phyloP scores from a whole-genome alignment of 2,797 vertebrate genomes.

The Vipera latastei region DNA sequence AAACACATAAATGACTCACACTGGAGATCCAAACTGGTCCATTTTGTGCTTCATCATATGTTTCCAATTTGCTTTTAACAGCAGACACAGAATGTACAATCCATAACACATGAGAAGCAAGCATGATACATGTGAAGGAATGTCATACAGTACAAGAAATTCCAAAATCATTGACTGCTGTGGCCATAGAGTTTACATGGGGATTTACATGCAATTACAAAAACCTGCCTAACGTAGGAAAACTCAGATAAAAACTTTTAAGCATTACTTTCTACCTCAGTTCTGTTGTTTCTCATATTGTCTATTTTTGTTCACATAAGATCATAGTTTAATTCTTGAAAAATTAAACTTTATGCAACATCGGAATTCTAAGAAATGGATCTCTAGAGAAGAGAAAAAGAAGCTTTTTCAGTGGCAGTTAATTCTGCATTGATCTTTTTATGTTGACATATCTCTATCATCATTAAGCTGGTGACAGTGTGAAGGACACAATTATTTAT shows the following conservation, averaged over 20 bases:
- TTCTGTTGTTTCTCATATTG: constrained; percentile 11
- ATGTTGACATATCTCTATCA: constrained; percentile 50
- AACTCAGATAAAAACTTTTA: constrained; percentile 6
- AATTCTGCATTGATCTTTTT: constrained; percentile 62
- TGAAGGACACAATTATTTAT: constrained; percentile 71
- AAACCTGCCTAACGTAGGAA: neutral
- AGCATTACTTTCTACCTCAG: neutral
- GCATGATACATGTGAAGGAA: neutral
- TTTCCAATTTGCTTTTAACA: neutral
- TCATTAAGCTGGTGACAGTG: constrained; percentile 61
- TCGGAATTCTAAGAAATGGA: constrained; percentile 55
- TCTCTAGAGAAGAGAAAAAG: constrained; percentile 57
- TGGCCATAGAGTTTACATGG: neutral
- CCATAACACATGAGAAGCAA: neutral
- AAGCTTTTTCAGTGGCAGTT: constrained; percentile 42
- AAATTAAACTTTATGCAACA: constrained; percentile 57
- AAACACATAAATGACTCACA: neutral
- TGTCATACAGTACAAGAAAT: neutral
- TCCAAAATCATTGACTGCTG: neutral
- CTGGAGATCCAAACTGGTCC: neutral
- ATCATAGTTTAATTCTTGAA: constrained; percentile 41
- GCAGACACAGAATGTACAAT: neutral
- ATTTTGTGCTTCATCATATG: neutral
- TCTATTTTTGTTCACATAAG: constrained; percentile 22
- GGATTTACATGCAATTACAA: constrained; percentile 7